phyloP scores from a whole-genome alignment of 2,113 vertebrate species.

The Ailurus styani region DNA sequence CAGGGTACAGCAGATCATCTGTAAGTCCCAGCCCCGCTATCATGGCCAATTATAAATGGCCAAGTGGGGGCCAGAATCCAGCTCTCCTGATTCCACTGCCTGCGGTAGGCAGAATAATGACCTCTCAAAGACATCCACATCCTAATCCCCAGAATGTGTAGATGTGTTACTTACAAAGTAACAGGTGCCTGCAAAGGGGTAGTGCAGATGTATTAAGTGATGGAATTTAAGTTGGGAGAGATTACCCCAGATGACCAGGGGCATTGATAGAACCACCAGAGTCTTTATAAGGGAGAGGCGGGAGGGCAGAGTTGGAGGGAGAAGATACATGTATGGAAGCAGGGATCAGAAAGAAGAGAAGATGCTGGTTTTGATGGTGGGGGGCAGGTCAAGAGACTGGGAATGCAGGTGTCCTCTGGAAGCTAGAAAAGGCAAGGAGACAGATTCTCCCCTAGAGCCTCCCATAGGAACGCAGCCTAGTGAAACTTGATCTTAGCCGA shows the following conservation, averaged over 20 bases:
- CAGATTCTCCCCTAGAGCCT: not conserved
- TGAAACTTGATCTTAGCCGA: not conserved
- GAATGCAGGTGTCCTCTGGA: not conserved
- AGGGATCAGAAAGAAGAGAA: not conserved
- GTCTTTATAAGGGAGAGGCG: not conserved
- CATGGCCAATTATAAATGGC: not conserved
- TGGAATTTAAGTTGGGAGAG: not conserved
- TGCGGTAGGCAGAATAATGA: not conserved
- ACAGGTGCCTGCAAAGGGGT: not conserved
- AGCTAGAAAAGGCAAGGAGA: not conserved
- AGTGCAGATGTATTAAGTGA: not conserved
- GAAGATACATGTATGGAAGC: not conserved
- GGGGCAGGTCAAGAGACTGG: accelerated
- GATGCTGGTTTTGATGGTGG: not conserved
- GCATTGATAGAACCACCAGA: not conserved
- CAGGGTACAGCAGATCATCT: too few species aligned
- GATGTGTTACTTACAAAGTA: not conserved
- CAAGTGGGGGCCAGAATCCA: not conserved
- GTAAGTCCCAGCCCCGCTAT: not conserved
- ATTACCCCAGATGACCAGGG: not conserved
- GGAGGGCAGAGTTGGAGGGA: not conserved
- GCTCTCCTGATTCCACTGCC: not conserved
- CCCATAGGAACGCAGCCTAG: not conserved
- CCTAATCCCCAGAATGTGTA: not conserved
- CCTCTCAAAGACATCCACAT: not conserved